These are phyloP conservation scores for Dasyurus viverrinus DNA, from an alignment of 2,113 vertebrate species.

Conservation along the genomic window DNA sequence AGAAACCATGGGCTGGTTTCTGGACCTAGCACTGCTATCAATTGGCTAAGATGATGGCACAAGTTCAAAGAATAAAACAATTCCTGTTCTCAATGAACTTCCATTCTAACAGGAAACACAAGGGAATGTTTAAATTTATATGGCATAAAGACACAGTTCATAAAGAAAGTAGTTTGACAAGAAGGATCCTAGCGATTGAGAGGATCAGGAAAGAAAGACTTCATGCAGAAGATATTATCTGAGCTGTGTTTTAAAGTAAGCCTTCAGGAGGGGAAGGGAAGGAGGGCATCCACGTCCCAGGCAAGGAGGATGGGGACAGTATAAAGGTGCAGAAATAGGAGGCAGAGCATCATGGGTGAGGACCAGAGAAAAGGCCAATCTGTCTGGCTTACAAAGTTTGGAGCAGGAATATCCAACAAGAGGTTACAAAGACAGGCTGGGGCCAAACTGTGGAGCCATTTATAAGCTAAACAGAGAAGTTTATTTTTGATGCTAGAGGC, in stretches of 20 bases:
- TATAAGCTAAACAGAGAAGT: not conserved
- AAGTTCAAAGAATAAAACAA: not conserved
- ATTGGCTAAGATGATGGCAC: not conserved
- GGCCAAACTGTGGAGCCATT: not conserved
- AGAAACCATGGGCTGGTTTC: not conserved
- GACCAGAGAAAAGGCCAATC: not conserved
- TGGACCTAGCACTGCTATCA: not conserved
- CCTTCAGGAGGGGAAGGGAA: not conserved
- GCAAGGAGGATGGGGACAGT: not conserved
- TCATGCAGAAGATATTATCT: not conserved
- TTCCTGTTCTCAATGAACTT: not conserved
- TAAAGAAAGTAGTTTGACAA: not conserved
- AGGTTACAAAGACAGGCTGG: not conserved
- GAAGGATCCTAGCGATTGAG: not conserved
- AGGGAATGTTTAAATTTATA: not conserved
- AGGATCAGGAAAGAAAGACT: not conserved
- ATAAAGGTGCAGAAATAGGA: not conserved
- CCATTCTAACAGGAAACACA: not conserved
- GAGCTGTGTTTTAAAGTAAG: not conserved
- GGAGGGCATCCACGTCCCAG: accelerated
- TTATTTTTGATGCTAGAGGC: not conserved
- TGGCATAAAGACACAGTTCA: not conserved
- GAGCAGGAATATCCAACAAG: not conserved
- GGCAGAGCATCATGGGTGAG: not conserved
- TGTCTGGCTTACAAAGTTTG: not conserved